Percentiles rank a stretch among this genome's conserved stretches.
phyloP scores from a whole-genome alignment of 1,140 invertebrate genomes.

The Tetramorium alpestre region DNA sequence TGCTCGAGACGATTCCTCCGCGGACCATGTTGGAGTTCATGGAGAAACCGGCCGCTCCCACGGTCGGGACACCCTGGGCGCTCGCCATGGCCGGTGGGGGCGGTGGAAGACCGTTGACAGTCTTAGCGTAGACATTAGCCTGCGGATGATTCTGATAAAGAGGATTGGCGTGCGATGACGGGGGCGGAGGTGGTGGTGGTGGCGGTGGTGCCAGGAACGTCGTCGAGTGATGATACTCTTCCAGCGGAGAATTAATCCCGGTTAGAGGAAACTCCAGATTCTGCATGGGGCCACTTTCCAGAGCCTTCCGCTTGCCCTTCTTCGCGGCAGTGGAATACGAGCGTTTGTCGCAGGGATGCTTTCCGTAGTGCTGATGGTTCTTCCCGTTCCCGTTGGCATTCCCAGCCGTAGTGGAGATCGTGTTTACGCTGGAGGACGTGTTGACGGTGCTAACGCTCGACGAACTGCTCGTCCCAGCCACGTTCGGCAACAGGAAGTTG shows the following conservation, averaged over 20 bases:
- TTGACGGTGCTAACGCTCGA: constrained; percentile 71
- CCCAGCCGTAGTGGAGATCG: constrained; percentile 59
- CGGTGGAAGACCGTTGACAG: constrained; percentile 77
- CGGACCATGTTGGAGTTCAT: constrained; percentile 74
- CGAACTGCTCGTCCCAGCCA: constrained; percentile 67
- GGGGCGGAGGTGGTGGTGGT: constrained; percentile 57
- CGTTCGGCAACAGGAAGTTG: constrained; percentile 81
- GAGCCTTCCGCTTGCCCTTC: constrained; percentile 82
- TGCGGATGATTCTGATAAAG: constrained; percentile 83
- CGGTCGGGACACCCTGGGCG: constrained; percentile 71
- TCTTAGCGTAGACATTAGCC: constrained; percentile 79
- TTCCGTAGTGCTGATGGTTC: constrained; percentile 78
- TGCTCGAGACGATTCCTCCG: constrained; percentile 70
- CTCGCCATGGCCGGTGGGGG: constrained; percentile 68
- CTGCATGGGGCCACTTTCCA: constrained; percentile 72
- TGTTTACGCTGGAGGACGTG: constrained; percentile 62
- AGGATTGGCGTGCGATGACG: constrained; percentile 76
- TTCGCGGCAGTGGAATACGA: constrained; percentile 79
- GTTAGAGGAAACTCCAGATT: constrained; percentile 82
- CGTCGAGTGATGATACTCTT: constrained; percentile 82
- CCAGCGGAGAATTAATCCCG: constrained; percentile 80
- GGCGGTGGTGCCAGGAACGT: constrained; percentile 69
- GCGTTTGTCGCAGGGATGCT: constrained; percentile 75
- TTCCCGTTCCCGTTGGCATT: constrained; percentile 75
- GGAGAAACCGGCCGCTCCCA: constrained; percentile 62